A percentile compares a stretch with the other conserved stretches of the same genome.
Evolutionary conservation across 2,888 invertebrate genomes (phyloP).

Genomic region (Sepioteuthis lessoniana): DNA sequence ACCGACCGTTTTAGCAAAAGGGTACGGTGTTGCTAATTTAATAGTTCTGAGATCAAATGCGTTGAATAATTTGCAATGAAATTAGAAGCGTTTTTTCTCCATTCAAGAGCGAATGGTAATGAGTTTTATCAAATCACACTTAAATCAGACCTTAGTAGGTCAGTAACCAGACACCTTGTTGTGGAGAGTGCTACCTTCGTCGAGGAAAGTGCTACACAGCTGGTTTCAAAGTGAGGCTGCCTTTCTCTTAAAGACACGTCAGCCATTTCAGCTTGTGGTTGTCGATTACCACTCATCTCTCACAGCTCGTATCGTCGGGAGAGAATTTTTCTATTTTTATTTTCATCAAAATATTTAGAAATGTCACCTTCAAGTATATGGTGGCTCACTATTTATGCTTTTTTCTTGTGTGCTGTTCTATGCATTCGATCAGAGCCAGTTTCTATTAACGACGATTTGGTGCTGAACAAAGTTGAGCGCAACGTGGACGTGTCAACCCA

Average conservation of each 20-base stretch:
- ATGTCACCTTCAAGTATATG: not conserved
- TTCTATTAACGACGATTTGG: conserved; percentile 67
- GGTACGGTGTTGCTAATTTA: too few species aligned
- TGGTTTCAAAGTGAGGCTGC: conserved; percentile 34
- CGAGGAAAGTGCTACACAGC: not conserved
- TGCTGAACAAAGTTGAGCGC: conserved; percentile 84
- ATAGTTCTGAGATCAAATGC: not conserved
- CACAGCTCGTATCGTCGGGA: not conserved
- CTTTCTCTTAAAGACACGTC: not conserved
- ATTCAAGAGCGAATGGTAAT: too few species aligned
- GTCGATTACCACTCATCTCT: not conserved
- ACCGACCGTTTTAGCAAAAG: too few species aligned
- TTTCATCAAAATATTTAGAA: not conserved
- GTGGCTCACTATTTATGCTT: not conserved
- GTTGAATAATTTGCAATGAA: not conserved
- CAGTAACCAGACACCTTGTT: too few species aligned
- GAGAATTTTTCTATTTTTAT: not conserved
- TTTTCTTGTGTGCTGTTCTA: not conserved
- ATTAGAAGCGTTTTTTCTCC: not conserved
- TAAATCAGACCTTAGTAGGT: too few species aligned
- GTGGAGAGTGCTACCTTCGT: not conserved
- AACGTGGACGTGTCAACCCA: conserved; percentile 91
- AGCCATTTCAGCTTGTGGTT: not conserved
- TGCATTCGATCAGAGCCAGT: conserved; percentile 59
- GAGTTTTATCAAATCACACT: too few species aligned